A percentile compares a stretch with the other conserved stretches of the same genome.
Evolutionary conservation across 2,797 vertebrate genomes (phyloP).

Genomic region (Rousettus madagascariensis): DNA sequence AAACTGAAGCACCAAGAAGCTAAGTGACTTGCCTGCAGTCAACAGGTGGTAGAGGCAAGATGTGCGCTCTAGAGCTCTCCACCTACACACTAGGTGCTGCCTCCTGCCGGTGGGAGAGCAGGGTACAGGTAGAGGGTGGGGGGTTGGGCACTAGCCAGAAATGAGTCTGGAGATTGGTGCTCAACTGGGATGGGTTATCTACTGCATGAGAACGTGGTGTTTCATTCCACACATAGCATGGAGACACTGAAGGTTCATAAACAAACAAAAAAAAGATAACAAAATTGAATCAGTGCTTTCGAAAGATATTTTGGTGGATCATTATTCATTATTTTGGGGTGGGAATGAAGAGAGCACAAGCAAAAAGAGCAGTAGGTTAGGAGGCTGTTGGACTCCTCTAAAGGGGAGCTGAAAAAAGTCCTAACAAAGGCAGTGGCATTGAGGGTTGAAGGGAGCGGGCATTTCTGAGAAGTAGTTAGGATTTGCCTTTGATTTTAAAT

Average conservation of each 20-base stretch:
- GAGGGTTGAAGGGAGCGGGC: background rate
- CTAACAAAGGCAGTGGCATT: background rate
- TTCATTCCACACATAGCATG: background rate
- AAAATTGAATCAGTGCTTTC: background rate
- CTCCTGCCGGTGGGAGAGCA: background rate
- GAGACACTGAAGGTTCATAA: background rate
- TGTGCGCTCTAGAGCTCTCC: background rate
- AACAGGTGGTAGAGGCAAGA: background rate
- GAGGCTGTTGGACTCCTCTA: background rate
- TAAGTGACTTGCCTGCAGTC: background rate
- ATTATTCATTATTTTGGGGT: background rate
- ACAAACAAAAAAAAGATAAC: background rate
- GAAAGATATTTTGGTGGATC: background rate
- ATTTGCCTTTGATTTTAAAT: background rate
- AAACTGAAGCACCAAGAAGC: background rate
- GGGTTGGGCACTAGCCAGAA: accelerated
- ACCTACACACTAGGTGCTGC: too few relatives aligned
- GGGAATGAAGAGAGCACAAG: background rate
- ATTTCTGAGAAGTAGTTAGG: background rate
- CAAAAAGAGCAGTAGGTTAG: too few relatives aligned
- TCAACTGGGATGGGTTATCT: background rate
- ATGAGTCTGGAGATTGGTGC: background rate
- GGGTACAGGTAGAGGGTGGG: background rate
- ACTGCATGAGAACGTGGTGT: background rate
- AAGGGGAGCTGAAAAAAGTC: background rate